phyloP scores from a whole-genome alignment of 2,888 invertebrate genomes.

The Schrankia costaestrigalis region DNA sequence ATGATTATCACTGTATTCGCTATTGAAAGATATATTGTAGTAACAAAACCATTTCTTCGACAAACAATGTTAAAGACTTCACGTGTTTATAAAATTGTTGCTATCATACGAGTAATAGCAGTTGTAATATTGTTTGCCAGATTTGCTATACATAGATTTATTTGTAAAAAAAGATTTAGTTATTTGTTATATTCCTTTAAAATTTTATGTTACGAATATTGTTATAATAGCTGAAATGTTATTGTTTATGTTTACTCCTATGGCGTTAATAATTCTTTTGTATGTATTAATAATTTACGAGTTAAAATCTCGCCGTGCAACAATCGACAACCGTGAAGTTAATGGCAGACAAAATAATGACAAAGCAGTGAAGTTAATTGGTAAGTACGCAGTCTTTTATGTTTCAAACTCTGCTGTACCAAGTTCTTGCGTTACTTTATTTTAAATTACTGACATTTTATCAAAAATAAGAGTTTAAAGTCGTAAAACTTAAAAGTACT shows the following conservation, averaged over 20 bases:
- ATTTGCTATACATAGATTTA: slow-evolving; percentile 65
- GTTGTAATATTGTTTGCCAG: slow-evolving; percentile 85
- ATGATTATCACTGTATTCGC: slow-evolving; percentile 93
- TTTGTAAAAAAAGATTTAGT: slow-evolving; percentile 58
- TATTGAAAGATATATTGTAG: slow-evolving; percentile 91
- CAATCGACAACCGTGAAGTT: slow-evolving; percentile 70
- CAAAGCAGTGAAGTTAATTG: slow-evolving; percentile 89
- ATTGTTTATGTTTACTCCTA: slow-evolving; percentile 90
- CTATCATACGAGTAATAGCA: slow-evolving; percentile 88
- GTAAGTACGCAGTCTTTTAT: slow-evolving; percentile 82
- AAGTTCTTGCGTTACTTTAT: too few species aligned
- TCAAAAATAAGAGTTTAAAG: too few species aligned
- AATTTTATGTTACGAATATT: slow-evolving; percentile 48
- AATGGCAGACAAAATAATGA: slow-evolving; percentile 63
- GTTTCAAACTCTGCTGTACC: too few species aligned
- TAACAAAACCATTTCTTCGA: slow-evolving; percentile 89
- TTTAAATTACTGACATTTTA: too few species aligned
- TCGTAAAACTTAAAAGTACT: too few species aligned
- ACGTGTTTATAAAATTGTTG: slow-evolving; percentile 87
- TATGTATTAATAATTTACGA: slow-evolving; percentile 88
- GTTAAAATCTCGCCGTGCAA: slow-evolving; percentile 80
- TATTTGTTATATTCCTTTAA: slow-evolving; percentile 58
- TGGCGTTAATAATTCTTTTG: slow-evolving; percentile 90
- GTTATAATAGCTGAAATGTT: slow-evolving; percentile 83
- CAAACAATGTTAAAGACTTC: slow-evolving; percentile 89